These are phyloP conservation scores for Drosophila malerkotliana DNA, from an alignment of 1,140 invertebrate genomes.

Conservation along the genomic window DNA sequence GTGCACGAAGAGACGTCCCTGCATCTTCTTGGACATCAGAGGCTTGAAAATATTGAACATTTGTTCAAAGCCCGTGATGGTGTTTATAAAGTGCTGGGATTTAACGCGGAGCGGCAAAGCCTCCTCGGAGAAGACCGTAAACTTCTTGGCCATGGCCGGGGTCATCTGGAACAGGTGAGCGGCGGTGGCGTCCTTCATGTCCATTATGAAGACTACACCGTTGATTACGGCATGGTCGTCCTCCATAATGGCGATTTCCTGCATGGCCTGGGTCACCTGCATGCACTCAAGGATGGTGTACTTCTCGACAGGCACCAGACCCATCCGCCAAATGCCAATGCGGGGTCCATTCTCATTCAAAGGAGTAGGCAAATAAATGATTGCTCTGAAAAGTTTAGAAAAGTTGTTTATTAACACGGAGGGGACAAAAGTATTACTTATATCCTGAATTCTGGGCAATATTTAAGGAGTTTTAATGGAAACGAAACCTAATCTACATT, in stretches of 20 bases:
- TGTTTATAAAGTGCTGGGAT: conserved; percentile 85
- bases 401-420: too few species aligned
- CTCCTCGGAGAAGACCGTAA: conserved; percentile 84
- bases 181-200: conserved; percentile 82
- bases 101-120: conserved; percentile 85
- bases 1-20: conserved; percentile 84
- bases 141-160: conserved; percentile 84
- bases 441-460: too few species aligned
- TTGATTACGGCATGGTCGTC: conserved; percentile 84
- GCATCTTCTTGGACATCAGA: conserved; percentile 85
- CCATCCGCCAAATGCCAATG: conserved; percentile 56
- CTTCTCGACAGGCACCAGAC: conserved; percentile 51
- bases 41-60: conserved; percentile 84
- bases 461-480: conserved; percentile 85
- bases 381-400: conserved; percentile 25
- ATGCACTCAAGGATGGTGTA: conserved; percentile 61
- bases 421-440: too few species aligned
- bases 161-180: conserved; percentile 85
- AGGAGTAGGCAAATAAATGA: conserved; percentile 73
- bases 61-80: conserved; percentile 84
- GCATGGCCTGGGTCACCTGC: conserved; percentile 50
- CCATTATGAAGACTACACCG: conserved; percentile 84
- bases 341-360: conserved; percentile 66
- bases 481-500: conserved; percentile 82
- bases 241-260: conserved; percentile 79